Base-by-base conservation (phyloP, 2,113 vertebrate species). In the Collichthys lucidus region DNA sequence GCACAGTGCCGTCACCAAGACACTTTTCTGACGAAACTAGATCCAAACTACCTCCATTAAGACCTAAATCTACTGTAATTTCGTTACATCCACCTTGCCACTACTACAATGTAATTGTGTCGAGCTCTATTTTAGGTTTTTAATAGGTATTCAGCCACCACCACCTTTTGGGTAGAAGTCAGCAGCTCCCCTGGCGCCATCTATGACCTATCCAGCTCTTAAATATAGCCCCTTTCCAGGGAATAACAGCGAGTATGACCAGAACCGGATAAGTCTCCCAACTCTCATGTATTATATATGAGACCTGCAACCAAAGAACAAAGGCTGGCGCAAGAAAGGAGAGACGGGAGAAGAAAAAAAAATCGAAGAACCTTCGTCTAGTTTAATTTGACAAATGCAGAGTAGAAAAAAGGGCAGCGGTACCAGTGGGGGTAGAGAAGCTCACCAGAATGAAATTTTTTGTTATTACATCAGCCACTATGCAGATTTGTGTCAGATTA, bases 241-340 rank as follows among this genome's bases (percentile, higher is more conserved):
- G 91, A 93, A 91, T 92, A 91, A 85, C 81, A 91, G 89, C 73
- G 75, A 61, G 68, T 80, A 82, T 56, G 81, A 67, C 81, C 79
- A 80, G 84, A 85, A 72, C 80, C 4, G 67, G 85, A 89, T 92
- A 93, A 90, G 83, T 87, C 88, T 89, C 87, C 79, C 86, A 90
- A 91, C 88, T 86, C 91, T 92, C 89, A 94, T 93, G 89, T 88
- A 93, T 93, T 93, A 93, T 91, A 93, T 91, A 94, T 94, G 88
- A 92, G 84, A 88, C 79, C 85, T 91, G 90, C 88, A 92, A 93
- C 92, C 89, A 87, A 87, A 93, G 93, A 94, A 94, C 93, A 92
- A 92, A 93, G 89, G 88, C 83, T 85, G 84, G 87, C 83, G 80
- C 57, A 83, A 75, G 76, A 90, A 87, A 90, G 81, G 52, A 79